These are phyloP conservation scores for Datnioides undecimradiatus DNA, from an alignment of 2,113 vertebrate genomes.

Conservation along the genomic window DNA sequence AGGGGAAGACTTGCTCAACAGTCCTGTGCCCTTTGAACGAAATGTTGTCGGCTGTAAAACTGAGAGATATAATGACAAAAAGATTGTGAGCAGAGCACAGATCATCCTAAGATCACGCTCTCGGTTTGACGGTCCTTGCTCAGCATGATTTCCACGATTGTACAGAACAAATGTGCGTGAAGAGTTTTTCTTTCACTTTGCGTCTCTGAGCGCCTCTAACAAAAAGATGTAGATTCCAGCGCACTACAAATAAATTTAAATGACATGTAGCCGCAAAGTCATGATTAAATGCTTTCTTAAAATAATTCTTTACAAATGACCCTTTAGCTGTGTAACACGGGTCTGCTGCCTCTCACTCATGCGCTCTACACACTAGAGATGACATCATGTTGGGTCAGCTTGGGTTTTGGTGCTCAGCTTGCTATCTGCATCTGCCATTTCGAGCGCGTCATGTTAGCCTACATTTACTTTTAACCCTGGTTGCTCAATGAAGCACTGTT, in stretches of 20 bases:
- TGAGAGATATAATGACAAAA: neutral
- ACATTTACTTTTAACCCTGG: constrained; percentile 41
- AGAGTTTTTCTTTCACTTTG: neutral
- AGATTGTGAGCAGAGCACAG: neutral
- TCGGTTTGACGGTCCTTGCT: neutral
- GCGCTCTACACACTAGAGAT: constrained; percentile 70
- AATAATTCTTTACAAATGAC: constrained; percentile 50
- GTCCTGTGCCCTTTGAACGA: constrained; percentile 11
- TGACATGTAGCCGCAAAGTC: constrained; percentile 26
- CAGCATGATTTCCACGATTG: neutral
- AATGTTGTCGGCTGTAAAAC: neutral
- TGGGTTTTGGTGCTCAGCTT: constrained; percentile 70
- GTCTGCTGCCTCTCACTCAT: constrained; percentile 70
- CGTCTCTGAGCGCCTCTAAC: neutral
- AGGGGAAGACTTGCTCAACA: constrained; percentile 14
- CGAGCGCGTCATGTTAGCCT: constrained; percentile 57
- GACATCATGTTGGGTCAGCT: constrained; percentile 82
- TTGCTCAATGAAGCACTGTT: constrained; percentile 37
- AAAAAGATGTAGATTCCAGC: no score
- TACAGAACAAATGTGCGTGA: constrained; percentile 15
- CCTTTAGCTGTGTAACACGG: constrained; percentile 34
- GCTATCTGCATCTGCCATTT: constrained; percentile 70
- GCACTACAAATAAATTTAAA: constrained; percentile 18
- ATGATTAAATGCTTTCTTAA: constrained; percentile 21
- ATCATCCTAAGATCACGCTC: neutral